Base-by-base conservation (phyloP, 2,797 vertebrate genomes). In the Poecilia velifera region DNA sequence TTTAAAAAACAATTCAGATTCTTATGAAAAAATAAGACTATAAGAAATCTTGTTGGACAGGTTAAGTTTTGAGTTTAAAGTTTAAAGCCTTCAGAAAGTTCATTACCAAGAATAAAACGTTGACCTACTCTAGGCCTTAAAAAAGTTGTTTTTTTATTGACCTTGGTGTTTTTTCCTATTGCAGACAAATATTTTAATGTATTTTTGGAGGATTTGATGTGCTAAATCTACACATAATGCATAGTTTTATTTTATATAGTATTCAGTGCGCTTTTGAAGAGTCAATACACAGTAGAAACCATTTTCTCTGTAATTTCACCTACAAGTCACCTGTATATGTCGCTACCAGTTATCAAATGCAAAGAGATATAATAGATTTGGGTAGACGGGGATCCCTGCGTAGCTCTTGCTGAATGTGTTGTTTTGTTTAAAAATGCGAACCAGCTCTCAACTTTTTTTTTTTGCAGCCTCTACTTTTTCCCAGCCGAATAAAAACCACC, bases 1-100 rank as follows among this genome's bases (percentile, higher is more conserved):
- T 70, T 47, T 12, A 55, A 81, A 45, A 79, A 82, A 78, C 57
- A 71, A 7, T 8, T 78, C 2, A 1, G 47, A 31, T 72, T 9
- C 12, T 71, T 31, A 41, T 77, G 28, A 18, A 18, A 71, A 73
- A 57, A 76, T 64, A 4, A 81, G 49, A 28, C 7, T 41, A 64
- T 25, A 39, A 62, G 51, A 57, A 74, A 7, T 75, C 20, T 13
- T 72, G 0, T 79, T 57, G 7, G 10, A 20, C 8, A 66, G 64
- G 55, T 57, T 81, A 49, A 64, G 9, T 72, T 72, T 10, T 74
- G n/a, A 43, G 2, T 71, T 80, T 46, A 22, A 41, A 36, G 46
- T 74, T 14, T 78, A 25, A 55, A 55, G 9, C 10, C 5, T 70
- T 46, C 39, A 36, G 12, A 76, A 12, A 62, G 34, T 51, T 76